These are phyloP conservation scores for Poliocrania exsul DNA, from an alignment of 2,797 vertebrate genomes.

Conservation along the genomic window DNA sequence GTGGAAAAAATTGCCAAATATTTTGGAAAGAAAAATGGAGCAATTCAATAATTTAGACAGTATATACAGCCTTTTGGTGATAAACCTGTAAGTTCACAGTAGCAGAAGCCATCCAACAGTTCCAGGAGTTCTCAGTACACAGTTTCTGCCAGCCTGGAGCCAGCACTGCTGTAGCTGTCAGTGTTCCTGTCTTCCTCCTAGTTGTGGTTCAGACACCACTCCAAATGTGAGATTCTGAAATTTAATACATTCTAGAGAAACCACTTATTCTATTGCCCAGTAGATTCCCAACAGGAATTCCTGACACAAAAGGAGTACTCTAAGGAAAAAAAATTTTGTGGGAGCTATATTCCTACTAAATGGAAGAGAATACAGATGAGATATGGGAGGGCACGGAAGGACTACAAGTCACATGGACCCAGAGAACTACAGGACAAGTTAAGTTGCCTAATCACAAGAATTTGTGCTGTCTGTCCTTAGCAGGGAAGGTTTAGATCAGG, in stretches of 20 bases:
- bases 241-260: neutral
- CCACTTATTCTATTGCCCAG: neutral
- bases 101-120: neutral
- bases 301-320: neutral
- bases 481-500: neutral
- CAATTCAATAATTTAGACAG: neutral
- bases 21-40: neutral
- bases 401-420: neutral
- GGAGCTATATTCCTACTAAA: neutral
- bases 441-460: neutral
- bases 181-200: neutral
- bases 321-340: accelerated
- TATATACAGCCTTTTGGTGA: neutral
- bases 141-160: neutral
- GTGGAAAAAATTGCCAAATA: neutral
- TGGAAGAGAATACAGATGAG: neutral
- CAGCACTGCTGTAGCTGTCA: neutral
- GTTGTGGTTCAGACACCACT: neutral
- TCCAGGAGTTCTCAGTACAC: neutral
- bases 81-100: neutral
- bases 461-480: neutral
- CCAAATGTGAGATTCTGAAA: neutral
- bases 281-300: neutral
- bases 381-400: neutral
- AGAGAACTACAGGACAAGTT: neutral